Conservation (phyloP, 35 echinoderm and acorn worm species). For the Ophioderma brevispina region DNA sequence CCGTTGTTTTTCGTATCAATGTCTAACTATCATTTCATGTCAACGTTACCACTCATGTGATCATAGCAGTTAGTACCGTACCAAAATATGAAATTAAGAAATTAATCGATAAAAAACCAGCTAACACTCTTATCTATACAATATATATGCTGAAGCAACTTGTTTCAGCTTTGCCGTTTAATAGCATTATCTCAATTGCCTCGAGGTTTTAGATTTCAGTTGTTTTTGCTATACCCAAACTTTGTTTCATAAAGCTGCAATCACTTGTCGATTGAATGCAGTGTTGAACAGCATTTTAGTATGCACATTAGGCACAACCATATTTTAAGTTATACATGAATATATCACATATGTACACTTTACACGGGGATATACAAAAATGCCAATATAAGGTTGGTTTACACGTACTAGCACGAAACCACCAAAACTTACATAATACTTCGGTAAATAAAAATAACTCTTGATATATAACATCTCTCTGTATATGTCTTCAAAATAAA, state of each 20-base stretch:
- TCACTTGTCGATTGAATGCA: background rate
- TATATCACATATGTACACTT: conserved; percentile 14
- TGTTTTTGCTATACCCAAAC: background rate
- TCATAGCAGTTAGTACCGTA: background rate
- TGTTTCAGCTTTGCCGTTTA: background rate
- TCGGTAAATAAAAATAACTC: conserved; percentile 15
- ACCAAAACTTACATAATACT: conserved; percentile 2
- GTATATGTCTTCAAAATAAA: conserved; percentile 1
- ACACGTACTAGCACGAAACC: background rate
- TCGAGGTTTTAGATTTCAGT: background rate
- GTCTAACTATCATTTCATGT: background rate
- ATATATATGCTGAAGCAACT: background rate
- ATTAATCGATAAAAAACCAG: conserved; percentile 6
- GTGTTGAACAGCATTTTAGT: background rate
- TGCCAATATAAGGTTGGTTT: conserved; percentile 2
- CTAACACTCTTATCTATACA: background rate
- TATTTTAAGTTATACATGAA: background rate
- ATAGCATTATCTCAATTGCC: background rate
- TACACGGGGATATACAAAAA: background rate
- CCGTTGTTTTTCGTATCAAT: background rate
- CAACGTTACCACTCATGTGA: background rate
- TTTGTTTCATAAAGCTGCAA: background rate
- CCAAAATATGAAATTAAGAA: conserved; percentile 15
- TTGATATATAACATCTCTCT: conserved; percentile 7
- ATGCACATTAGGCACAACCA: background rate